phyloP scores from a whole-genome alignment of 1,140 invertebrate species.

The Oryctes rhinoceros region DNA sequence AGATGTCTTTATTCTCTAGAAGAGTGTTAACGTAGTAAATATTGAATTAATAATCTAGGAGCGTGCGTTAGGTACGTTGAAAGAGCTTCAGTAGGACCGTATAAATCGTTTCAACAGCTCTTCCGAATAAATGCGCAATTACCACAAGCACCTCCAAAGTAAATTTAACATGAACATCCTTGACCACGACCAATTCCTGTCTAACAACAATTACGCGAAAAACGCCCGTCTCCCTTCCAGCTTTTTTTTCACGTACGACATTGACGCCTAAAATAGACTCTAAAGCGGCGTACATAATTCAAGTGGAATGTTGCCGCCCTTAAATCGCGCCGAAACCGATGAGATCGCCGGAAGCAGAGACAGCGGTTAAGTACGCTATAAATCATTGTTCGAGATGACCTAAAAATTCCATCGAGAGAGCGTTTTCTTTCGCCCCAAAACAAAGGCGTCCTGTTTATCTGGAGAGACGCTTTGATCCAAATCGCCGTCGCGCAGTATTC shows the following conservation, averaged over 20 bases:
- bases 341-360: conserved; percentile 36
- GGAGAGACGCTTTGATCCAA: conserved; percentile 21
- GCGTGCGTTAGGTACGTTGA: too few relatives aligned
- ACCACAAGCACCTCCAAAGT: too few relatives aligned
- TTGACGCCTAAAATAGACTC: conserved; percentile 19
- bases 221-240: background rate
- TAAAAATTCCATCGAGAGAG: conserved; percentile 31
- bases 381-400: conserved; percentile 34
- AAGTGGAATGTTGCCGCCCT: conserved; percentile 32
- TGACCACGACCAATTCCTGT: too few relatives aligned
- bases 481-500: conserved; percentile 10
- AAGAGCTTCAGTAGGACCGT: too few relatives aligned
- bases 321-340: conserved; percentile 31
- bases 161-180: too few relatives aligned
- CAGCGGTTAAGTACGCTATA: conserved; percentile 35
- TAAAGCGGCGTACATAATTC: conserved; percentile 12
- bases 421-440: conserved; percentile 14
- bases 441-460: conserved; percentile 33
- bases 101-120: too few relatives aligned
- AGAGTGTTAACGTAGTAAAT: too few relatives aligned
- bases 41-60: too few relatives aligned
- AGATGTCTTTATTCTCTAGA: too few relatives aligned
- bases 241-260: background rate
- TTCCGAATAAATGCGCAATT: too few relatives aligned
- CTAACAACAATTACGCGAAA: background rate